phyloP scores from a whole-genome alignment of 2,113 vertebrate species.

The Bujurquina vittata region DNA sequence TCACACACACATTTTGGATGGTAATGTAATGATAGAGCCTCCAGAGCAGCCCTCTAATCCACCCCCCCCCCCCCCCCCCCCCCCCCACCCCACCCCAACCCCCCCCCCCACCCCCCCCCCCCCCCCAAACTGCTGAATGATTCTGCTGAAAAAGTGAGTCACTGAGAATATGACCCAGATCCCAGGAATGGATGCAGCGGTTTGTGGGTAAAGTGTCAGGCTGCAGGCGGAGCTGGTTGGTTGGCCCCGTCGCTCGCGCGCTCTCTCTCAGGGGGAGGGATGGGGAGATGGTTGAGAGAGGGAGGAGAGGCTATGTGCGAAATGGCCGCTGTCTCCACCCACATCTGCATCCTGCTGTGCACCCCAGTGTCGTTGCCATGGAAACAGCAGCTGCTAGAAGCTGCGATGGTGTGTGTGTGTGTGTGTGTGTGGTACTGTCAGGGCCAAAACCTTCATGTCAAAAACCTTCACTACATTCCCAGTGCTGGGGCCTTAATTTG shows the following conservation, averaged over 20 bases:
- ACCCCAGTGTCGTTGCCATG: slow-evolving; percentile 55
- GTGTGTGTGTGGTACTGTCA: slow-evolving; percentile 15
- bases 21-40: slow-evolving; percentile 66
- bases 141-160: slow-evolving; percentile 67
- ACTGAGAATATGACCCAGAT: slow-evolving; percentile 69
- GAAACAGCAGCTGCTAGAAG: slow-evolving; percentile 67
- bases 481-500: slow-evolving; percentile 4
- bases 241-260: background rate
- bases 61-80: background rate
- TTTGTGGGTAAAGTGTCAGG: slow-evolving; percentile 62
- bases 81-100: background rate
- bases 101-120: background rate
- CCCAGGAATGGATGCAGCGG: slow-evolving; percentile 55
- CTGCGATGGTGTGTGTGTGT: background rate
- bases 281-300: background rate
- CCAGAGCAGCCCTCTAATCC: slow-evolving; percentile 54
- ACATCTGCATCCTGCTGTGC: background rate
- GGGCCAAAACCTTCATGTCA: slow-evolving; percentile 46
- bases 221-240: background rate
- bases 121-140: background rate
- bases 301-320: slow-evolving; percentile 43
- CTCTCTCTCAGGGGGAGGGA: background rate
- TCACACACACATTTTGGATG: slow-evolving; percentile 7
- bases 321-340: slow-evolving; percentile 69
- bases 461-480: slow-evolving; percentile 31